Conservation (phyloP, 2,113 vertebrate species). For the Pseudorhombus dupliciocellatus region DNA sequence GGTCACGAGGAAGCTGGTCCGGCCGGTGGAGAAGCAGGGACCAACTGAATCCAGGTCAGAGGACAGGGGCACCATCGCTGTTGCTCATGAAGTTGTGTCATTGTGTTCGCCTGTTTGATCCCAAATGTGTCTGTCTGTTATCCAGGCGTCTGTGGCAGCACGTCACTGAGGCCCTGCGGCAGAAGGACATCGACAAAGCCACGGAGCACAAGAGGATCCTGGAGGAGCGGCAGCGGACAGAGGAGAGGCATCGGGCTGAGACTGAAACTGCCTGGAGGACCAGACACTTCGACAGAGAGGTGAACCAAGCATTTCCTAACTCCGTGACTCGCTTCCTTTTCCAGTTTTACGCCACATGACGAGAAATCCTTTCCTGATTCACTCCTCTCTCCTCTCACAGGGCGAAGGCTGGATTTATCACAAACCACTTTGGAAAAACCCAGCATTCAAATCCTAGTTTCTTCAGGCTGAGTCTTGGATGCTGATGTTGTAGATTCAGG, state of each 20-base stretch:
- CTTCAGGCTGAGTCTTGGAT: constrained; percentile 41
- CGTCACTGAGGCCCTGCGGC: constrained; percentile 89
- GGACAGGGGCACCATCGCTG: neutral
- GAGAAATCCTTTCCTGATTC: too few species aligned
- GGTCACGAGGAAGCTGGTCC: constrained; percentile 88
- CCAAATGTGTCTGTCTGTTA: neutral
- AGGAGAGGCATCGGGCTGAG: constrained; percentile 90
- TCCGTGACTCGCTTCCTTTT: too few species aligned
- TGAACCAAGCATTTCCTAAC: too few species aligned
- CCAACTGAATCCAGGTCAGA: constrained; percentile 91
- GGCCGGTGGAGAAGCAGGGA: constrained; percentile 90
- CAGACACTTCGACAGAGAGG: constrained; percentile 91
- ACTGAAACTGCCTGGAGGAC: constrained; percentile 91
- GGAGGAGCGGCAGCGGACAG: constrained; percentile 91
- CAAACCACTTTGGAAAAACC: constrained; percentile 91
- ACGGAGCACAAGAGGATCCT: constrained; percentile 93
- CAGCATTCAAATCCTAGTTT: constrained; percentile 72
- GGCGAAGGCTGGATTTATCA: constrained; percentile 95
- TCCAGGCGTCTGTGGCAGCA: constrained; percentile 91
- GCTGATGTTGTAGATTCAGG: constrained; percentile 45
- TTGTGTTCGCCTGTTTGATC: neutral
- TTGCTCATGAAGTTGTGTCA: neutral
- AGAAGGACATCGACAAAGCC: constrained; percentile 93
- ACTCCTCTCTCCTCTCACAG: constrained; percentile 70
- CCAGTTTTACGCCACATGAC: too few species aligned